Base-by-base conservation (phyloP, 2,888 invertebrate species). In the Dorcus hopei region DNA sequence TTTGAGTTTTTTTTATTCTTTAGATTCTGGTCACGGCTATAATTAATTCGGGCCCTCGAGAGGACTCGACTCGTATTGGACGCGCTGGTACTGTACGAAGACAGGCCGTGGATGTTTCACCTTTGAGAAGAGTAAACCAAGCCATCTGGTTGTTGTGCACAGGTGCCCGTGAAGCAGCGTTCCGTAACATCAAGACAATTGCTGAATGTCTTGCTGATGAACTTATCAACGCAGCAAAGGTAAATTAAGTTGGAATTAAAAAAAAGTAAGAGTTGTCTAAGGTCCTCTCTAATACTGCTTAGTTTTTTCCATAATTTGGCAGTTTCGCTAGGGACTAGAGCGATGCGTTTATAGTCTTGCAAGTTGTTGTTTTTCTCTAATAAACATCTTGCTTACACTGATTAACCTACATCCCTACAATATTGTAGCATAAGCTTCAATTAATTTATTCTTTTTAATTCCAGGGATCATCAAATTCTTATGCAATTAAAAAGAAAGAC, bases 401-500 rank as follows among this genome's bases (percentile, higher is more conserved):
- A 33, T 33, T 33, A 6, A 33, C 26, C 26, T 33, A 33, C 26
- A 33, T 33, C 3, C 1, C 4, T 33, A 33, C 3, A 33, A 6
- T 33, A 26, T 33, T 33, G 26, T 33, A 6, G 7, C 6, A 1
- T 33, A 6, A 33, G 5, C 26, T 33, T 7, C 5, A 6, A 6
- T 33, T 33, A 6, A 42, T 42, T 42, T 42, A 42, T 38, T 59
- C 64, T 68, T 61, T 65, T 61, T 65, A 62, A 57, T 73, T 73
- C 67, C 75, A 90, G 89, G 99, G 99, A 68, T 99, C 98, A 64
- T 98, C 98, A 64, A 99, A 99, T 85, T 97, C 97, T 41, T 98
- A 99, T 76, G 99, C 99, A 70, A 99, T 99, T 83, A 99, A 99
- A 86, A 99, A 99, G 88, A 99, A 99, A 83, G 99, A 99, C 81